These are phyloP conservation scores for Lasioglossum oenotherae DNA, from an alignment of 2,888 invertebrate species.

Conservation along the genomic window DNA sequence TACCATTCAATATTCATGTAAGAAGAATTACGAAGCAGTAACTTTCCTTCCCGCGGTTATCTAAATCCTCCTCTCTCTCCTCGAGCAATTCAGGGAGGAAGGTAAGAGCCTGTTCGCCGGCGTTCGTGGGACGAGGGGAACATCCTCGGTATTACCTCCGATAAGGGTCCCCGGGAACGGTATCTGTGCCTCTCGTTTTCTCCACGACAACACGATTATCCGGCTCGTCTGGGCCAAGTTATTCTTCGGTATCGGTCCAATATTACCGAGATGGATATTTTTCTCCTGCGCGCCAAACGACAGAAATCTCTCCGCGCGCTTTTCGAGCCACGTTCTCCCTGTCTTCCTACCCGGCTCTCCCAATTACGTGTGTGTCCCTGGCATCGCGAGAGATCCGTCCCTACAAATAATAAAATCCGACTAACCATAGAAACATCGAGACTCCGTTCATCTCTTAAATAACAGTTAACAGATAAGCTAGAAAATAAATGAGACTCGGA, in stretches of 20 bases:
- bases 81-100: conserved; percentile 53
- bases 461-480: neutral
- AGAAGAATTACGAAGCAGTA: conserved; percentile 56
- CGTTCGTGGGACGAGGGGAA: conserved; percentile 39
- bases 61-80: conserved; percentile 71
- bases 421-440: neutral
- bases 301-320: neutral
- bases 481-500: neutral
- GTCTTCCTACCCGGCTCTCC: neutral
- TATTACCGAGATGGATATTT: conserved; percentile 35
- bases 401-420: neutral
- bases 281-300: neutral
- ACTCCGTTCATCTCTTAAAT: neutral
- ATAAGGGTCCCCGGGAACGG: conserved; percentile 58
- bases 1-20: conserved; percentile 53
- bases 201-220: conserved; percentile 58
- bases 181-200: conserved; percentile 47
- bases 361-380: neutral
- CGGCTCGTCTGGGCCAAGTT: conserved; percentile 44
- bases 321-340: neutral
- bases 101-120: conserved; percentile 51
- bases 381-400: neutral
- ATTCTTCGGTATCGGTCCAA: conserved; percentile 43
- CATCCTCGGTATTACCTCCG: conserved; percentile 63
- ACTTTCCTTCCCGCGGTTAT: conserved; percentile 72